Conservation (phyloP, 2,113 vertebrate species). For the Apodemus speciosus region DNA sequence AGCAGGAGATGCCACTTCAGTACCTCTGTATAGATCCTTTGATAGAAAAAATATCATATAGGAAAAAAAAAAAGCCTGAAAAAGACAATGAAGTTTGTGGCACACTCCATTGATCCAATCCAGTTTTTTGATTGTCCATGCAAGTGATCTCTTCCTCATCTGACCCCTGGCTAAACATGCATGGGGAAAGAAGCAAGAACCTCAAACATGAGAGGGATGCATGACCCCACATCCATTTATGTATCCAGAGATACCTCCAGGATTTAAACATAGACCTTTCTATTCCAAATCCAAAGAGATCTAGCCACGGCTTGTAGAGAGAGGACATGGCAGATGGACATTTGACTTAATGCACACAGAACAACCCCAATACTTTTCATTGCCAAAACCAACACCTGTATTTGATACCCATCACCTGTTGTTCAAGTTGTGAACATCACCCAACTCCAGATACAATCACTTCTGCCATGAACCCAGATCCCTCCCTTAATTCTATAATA, state of each 20-base stretch:
- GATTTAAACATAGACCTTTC: background rate
- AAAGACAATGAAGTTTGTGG: background rate
- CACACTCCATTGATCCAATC: no score
- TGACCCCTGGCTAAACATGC: background rate
- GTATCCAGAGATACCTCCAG: background rate
- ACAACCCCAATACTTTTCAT: background rate
- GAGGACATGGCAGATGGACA: background rate
- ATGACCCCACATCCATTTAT: background rate
- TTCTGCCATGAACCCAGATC: background rate
- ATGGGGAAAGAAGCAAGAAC: background rate
- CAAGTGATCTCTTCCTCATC: background rate
- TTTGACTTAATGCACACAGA: background rate
- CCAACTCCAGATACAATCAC: background rate
- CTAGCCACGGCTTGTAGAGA: rapidly evolving
- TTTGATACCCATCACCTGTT: background rate
- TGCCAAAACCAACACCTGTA: background rate
- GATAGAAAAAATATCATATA: background rate
- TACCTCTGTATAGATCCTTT: background rate
- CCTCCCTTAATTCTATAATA: background rate
- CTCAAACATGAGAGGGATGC: background rate
- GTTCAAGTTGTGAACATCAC: no score
- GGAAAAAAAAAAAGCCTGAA: background rate
- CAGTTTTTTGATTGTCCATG: background rate
- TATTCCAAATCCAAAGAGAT: background rate
- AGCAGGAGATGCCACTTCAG: background rate